Base-by-base conservation (phyloP, 2,113 vertebrate species). In the Eudyptes chrysolophus region DNA sequence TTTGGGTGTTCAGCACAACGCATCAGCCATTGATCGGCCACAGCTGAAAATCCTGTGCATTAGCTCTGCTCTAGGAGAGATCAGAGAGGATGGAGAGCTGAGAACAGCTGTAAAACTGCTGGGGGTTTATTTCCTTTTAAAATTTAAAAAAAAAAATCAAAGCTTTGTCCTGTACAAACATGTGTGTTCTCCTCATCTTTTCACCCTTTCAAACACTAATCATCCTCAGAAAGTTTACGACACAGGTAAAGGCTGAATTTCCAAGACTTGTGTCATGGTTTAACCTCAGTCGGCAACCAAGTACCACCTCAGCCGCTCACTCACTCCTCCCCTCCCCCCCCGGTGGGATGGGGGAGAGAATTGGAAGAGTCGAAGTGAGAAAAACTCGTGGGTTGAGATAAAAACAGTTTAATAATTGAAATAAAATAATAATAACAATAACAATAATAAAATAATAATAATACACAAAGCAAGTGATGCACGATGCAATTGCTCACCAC, bases 21-120 rank as follows among this genome's bases (percentile, higher is more conserved):
- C 24, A 51, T 11, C 52, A 68, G 21, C 7, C 27, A 17, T 7
- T 2, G 0, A 40, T 30, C 2, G 1, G 25, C 8, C 38, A 16
- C 68, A 32, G 68, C n/a, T 60, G 65, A 60, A 82, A 86, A 46
- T 36, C 44, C 36, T 25, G 10, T 17, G n/a, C 24, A 3, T n/a
- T 13, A 42, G 15, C 40, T 34, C 20, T 62, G 46, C 27, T 72
- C 32, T 55, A n/a, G 24, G 20, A 34, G 32, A 44, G 13, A 40
- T 32, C 48, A 54, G 69, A 66, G 55, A 62, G 29, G 25, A 52
- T 8, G 16, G 57, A 55, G 58, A 64, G 11, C 29, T 75, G 26
- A 51, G 24, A 76, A 32, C 8, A 87, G 48, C 13, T 46, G 32
- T 8, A 75, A 30, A 62, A 32, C 3, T 79, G 4, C 22, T 64